A percentile compares a stretch with the other conserved stretches of the same genome.
Conservation (phyloP, 53 echinoderm and acorn worm genomes). For the Paracentrotus lividus region DNA sequence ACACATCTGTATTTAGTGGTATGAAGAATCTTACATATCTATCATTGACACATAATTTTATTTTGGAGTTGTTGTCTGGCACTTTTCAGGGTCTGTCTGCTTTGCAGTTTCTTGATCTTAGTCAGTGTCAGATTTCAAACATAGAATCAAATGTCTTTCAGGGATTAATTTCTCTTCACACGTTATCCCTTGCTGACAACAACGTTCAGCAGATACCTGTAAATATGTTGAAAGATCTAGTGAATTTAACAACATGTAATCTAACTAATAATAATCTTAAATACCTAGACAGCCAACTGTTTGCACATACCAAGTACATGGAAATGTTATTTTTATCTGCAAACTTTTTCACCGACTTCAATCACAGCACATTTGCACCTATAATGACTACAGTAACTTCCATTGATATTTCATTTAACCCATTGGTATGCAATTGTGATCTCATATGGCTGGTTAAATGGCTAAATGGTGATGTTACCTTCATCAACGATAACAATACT, state of each 20-base stretch:
- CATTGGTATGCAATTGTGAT: background rate
- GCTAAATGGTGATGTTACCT: background rate
- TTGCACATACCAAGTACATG: background rate
- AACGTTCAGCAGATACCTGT: background rate
- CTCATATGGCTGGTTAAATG: background rate
- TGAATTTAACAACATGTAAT: background rate
- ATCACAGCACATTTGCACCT: background rate
- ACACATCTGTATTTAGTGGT: constrained; percentile 8
- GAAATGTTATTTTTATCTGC: background rate
- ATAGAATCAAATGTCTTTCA: background rate
- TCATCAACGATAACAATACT: background rate
- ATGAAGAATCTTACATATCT: background rate
- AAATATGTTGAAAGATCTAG: background rate
- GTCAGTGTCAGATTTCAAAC: background rate
- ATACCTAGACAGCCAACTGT: background rate
- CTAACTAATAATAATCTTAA: background rate
- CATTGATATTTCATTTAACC: constrained; percentile 18
- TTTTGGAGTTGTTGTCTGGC: background rate
- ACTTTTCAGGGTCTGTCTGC: background rate
- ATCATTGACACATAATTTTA: background rate
- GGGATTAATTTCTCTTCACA: background rate
- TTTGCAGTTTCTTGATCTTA: background rate
- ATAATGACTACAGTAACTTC: background rate
- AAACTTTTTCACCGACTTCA: background rate
- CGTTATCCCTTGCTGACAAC: background rate